phyloP scores from a whole-genome alignment of 2,113 vertebrate genomes.

The Myodes glareolus region DNA sequence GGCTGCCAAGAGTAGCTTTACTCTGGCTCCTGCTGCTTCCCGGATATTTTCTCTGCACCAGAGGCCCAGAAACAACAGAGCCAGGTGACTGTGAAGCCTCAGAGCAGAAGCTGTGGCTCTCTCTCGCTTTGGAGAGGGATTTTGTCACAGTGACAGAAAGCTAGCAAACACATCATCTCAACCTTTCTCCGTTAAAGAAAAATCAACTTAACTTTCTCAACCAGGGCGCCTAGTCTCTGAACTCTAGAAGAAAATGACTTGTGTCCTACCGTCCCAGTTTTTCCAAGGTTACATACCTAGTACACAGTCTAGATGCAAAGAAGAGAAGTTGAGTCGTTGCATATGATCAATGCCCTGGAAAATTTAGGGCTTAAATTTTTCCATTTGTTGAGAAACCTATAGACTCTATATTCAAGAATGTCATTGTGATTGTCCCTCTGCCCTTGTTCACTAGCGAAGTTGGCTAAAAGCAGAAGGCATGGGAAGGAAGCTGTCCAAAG shows the following conservation, averaged over 20 bases:
- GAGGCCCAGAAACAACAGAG: background rate
- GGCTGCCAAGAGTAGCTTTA: background rate
- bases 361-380: conserved; percentile 7
- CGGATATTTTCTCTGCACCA: background rate
- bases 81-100: background rate
- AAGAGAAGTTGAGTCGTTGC: background rate
- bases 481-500: conserved; percentile 47
- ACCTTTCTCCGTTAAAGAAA: background rate
- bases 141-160: background rate
- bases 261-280: conserved; percentile 9
- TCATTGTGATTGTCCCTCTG: background rate
- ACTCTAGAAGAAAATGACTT: conserved; percentile 36
- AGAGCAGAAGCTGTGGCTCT: background rate
- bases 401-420: background rate
- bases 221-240: background rate
- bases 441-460: background rate
- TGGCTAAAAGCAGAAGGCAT: conserved; percentile 1
- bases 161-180: background rate
- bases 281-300: background rate
- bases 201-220: conserved; percentile 5
- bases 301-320: background rate
- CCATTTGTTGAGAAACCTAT: conserved; percentile 5
- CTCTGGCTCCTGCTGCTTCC: background rate
- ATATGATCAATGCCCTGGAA: background rate
- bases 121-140: too few species aligned